Evolutionary conservation across 2,888 invertebrate genomes (phyloP), one percentile per base, ranked within the genome.

Genomic region (Trichacis sp.): DNA sequence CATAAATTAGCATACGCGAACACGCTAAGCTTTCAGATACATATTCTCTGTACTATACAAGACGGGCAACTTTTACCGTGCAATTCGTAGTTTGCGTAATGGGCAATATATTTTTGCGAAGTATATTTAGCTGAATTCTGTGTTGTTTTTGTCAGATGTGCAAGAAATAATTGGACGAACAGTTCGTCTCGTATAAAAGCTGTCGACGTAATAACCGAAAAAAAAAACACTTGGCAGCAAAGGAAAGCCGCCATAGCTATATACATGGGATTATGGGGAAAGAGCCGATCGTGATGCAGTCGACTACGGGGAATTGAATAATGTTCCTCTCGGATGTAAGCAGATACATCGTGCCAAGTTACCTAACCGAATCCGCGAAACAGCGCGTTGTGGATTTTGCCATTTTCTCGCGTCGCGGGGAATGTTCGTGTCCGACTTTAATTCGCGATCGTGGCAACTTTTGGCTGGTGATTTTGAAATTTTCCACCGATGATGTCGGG

Each of bases 1-100:
- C 24, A 50, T 42, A 59, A 65, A 77, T 77, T 77, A 76, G 69
- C 77, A 77, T 77, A 75, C 65, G 71, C 55, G 70, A 63, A 65
- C 74, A 76, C 74, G 74, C 72, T 58, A 72, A 65, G 59, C 56
- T 56, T 56, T 51, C 66, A 62, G 57, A 67, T 68, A 69, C 70
- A 69, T 73, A 24, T 24, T 24, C 24, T 68, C 70, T 71, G 71
- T 70, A 11, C 69, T 55, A 67, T 58, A 46, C 56, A 53, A 45
- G 63, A 30, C 11, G 72, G 75, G 74, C 75, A 77, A 76, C n/a
- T 9, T 36, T 36, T 36, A 36, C 3, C 19, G 24, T 12, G 8
- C 42, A 17, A 15, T 36, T 42, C 1, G 30, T 33, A 20, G 36
- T n/a, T 30, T 20, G n/a, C 17, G 17, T 15, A n/a, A 40, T 30